These are phyloP conservation scores for Silurus glanis DNA, from an alignment of 2,113 vertebrate genomes.

Conservation along the genomic window DNA sequence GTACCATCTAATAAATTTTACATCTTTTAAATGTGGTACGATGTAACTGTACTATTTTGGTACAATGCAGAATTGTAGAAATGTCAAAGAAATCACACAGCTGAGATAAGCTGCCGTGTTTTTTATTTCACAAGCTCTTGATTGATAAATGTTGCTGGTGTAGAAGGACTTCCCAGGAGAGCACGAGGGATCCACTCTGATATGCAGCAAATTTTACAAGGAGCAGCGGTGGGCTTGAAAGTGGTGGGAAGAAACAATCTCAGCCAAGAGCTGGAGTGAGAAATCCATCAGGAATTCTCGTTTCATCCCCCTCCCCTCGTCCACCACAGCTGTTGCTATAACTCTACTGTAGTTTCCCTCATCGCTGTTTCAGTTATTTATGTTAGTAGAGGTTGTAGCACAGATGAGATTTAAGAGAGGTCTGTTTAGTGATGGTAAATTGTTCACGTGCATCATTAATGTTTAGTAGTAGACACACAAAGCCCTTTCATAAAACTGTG, in stretches of 20 bases:
- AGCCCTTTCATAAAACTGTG: conserved; percentile 18
- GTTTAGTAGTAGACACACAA: conserved; percentile 2
- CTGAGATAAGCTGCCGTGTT: conserved; percentile 25
- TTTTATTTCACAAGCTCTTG: conserved; percentile 48
- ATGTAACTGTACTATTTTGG: neutral
- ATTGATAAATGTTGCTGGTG: conserved; percentile 71
- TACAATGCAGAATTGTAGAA: neutral
- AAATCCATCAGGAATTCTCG: conserved; percentile 81
- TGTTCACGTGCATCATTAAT: conserved; percentile 13
- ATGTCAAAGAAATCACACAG: conserved; percentile 53
- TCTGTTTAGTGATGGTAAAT: conserved; percentile 36
- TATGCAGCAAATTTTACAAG: conserved; percentile 79
- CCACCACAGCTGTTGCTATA: conserved; percentile 82
- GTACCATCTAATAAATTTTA: conserved; percentile 15
- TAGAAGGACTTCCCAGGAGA: conserved; percentile 69
- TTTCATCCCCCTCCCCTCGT: conserved; percentile 58
- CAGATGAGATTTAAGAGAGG: conserved; percentile 50
- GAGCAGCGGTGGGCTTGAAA: conserved; percentile 74
- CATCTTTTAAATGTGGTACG: conserved; percentile 13
- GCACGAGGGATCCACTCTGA: conserved; percentile 70
- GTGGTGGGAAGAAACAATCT: conserved; percentile 82
- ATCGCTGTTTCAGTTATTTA: conserved; percentile 45
- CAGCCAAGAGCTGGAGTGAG: conserved; percentile 82
- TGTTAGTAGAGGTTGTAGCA: conserved; percentile 40
- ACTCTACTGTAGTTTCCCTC: conserved; percentile 66